Percentiles rank a stretch among this genome's conserved stretches.
Evolutionary conservation across 2,888 invertebrate genomes (phyloP).

Genomic region (Lycophotia porphyrea): DNA sequence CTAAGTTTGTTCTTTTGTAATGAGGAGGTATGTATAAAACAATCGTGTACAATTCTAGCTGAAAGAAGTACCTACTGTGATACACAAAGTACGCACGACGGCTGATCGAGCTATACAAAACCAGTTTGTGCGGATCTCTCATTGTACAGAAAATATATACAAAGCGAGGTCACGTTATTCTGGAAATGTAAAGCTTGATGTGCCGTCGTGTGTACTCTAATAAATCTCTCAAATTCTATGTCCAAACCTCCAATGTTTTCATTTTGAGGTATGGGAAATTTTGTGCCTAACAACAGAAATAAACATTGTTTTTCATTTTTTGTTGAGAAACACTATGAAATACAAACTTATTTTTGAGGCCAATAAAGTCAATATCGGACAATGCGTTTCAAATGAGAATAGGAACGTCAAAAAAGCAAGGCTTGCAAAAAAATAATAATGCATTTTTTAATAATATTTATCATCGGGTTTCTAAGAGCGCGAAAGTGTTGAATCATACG

Average conservation of each 20-base stretch:
- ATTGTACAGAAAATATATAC: no score
- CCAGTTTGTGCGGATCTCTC: no score
- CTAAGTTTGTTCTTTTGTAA: constrained; percentile 34
- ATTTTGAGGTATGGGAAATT: background rate
- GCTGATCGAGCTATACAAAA: no score
- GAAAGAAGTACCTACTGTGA: background rate
- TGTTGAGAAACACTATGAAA: background rate
- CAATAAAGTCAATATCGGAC: background rate
- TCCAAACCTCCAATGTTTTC: background rate
- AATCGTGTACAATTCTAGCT: background rate
- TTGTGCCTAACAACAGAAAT: no score
- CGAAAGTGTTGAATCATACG: background rate
- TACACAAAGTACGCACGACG: background rate
- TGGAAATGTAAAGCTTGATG: no score
- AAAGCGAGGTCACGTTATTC: no score
- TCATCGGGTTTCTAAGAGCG: background rate
- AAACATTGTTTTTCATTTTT: background rate
- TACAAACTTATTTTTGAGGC: background rate
- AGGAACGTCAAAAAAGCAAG: background rate
- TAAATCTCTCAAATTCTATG: background rate
- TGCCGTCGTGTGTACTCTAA: no score
- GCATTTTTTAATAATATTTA: background rate
- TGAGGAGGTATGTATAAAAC: constrained; percentile 37
- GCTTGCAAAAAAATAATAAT: background rate
- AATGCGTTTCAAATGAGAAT: background rate